Conservation (phyloP, 2,888 invertebrate species). For the Cylloceria caligata region DNA sequence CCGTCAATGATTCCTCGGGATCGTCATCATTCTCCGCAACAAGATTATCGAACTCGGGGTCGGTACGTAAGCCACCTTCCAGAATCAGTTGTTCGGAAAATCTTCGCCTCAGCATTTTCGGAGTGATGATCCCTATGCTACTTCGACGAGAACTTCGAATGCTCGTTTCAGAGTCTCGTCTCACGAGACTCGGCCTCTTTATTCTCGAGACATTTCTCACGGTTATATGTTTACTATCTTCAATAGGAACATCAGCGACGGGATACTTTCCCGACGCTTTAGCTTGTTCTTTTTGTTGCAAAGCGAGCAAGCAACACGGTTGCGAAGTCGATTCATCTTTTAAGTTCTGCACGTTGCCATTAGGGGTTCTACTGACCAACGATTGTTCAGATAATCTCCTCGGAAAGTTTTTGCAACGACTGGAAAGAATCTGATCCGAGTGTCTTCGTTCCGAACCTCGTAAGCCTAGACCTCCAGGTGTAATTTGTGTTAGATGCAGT, state of each 20-base stretch:
- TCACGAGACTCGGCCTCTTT: conserved; percentile 47
- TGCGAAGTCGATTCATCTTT: background rate
- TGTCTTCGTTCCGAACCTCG: conserved; percentile 68
- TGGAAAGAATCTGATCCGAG: conserved; percentile 74
- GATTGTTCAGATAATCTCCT: conserved; percentile 74
- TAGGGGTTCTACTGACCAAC: conserved; percentile 26
- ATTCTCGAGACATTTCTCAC: background rate
- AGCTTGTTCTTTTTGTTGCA: conserved; percentile 25
- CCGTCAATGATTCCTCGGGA: conserved; percentile 77
- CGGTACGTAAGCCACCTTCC: conserved; percentile 76
- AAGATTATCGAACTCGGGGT: conserved; percentile 75
- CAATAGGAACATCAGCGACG: background rate
- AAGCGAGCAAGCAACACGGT: conserved; percentile 18
- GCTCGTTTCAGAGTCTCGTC: conserved; percentile 69
- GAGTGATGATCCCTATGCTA: conserved; percentile 73
- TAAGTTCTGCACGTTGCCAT: background rate
- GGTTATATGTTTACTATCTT: background rate
- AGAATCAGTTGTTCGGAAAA: conserved; percentile 81
- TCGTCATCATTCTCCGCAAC: conserved; percentile 67
- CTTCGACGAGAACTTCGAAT: conserved; percentile 66
- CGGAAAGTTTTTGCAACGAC: conserved; percentile 41
- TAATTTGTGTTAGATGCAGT: conserved; percentile 37
- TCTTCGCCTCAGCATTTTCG: conserved; percentile 79
- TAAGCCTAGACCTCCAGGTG: background rate
- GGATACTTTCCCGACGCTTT: conserved; percentile 3